Base-by-base conservation (phyloP, 2,113 vertebrate species). In the Ia io region DNA sequence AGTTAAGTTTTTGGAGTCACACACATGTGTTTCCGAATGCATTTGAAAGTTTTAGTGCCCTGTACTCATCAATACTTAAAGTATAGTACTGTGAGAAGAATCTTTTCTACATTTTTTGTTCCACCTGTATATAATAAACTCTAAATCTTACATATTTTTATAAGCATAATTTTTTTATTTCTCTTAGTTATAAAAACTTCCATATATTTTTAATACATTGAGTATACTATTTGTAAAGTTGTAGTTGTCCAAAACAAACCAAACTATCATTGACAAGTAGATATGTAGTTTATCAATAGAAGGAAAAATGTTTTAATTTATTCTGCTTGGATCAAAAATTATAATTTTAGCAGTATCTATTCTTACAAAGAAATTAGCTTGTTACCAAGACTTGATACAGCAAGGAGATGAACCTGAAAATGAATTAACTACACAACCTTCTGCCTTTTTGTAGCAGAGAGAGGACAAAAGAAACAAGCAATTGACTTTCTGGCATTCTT, bases 301-400 rank as follows among this genome's bases (percentile, higher is more conserved):
- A 92, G 37, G 44, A 73, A 97, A 40, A 1, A 22, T 82, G 8
- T 79, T 95, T 90, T 90, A 42, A 79, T 73, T 83, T 78, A 56
- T 63, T 91, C 16, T 95, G 20, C 40, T 91, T 69, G 40, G 51
- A 42, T 88, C 63, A 53, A 73, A 95, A 67, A 56, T 78, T n/a
- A 84, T 95, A n/a, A 61, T 94, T 92, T 84, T 78, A 74, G 28
- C 28, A 59, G n/a, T 3, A 30, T 77, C 32, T 78, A 2, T 47
- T 90, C 23, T 63, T n/a, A 71, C 25, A 83, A 49, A 78, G 17
- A 91, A 83, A 47, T 87, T 42, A 73, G 37, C 0, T 44, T 67
- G 6, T 35, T 94, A 37, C 14, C 30, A 70, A 49, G 42, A 92
- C 9, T 28, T 51, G 37, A 28, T 35, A 6, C 42, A 76, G 9